Evolutionary conservation across 1,140 invertebrate genomes (phyloP), one percentile per base, ranked within the genome.

Genomic region (Drosophila funebris): DNA sequence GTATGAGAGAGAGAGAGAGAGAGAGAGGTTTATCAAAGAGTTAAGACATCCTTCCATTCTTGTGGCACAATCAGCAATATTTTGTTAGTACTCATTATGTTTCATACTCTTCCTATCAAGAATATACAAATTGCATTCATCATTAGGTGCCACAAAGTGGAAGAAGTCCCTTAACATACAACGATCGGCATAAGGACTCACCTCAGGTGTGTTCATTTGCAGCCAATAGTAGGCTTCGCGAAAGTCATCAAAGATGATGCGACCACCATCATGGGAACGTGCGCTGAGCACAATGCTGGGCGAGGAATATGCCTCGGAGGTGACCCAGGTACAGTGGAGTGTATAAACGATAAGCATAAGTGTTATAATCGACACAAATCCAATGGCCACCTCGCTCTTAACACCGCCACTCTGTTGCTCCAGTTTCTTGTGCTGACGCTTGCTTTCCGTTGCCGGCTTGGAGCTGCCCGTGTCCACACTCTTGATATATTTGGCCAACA

Each of bases 291-390:
- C 98, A 91, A 99, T 99, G 78, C 97, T 98, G 0, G 98, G 98
- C 72, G 97, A 98, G 74, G 97, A 98, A 93, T 99, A 99, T 2
- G 98, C 98, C 93, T 99, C 98, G 4, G 97, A 98, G n/a, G 98
- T 99, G 1, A 99, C 98, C 98, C 98, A 99, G n/a, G 97, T 98
- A 92, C 98, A 99, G 92, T 99, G 98, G 89, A 98, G 95, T 44
- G 97, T 98, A 92, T 99, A 99, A 13, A 96, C 97, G 18, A 98
- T 94, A 27, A 99, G 94, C 90, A 99, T 94, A 24, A 96, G 93
- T 27, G 96, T 96, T 92, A 99, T 95, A 62, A 99, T 93, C 11
- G 94, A 93, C 16, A 99, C 95, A 93, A 99, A 98, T 41, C 96
- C 92, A 29, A 95, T 95, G 4, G 98, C 97, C 77, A 98, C 95